A percentile compares a stretch with the other conserved stretches of the same genome.
Conservation (phyloP, 2,888 invertebrate species). For the Perizoma flavofasciatum region DNA sequence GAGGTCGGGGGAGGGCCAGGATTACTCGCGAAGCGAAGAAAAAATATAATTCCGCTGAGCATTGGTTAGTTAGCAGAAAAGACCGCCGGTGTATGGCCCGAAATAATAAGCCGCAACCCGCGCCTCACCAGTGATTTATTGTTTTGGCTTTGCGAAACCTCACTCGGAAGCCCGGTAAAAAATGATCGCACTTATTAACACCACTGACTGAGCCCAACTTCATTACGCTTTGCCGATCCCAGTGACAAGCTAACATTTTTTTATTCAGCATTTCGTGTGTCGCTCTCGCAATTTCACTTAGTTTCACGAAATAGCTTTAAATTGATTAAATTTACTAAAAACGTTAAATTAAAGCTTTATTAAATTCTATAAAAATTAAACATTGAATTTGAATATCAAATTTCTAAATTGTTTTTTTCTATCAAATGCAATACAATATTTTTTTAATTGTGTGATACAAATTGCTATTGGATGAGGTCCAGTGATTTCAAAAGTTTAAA, state of each 20-base stretch:
- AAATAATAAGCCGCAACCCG: conserved; percentile 78
- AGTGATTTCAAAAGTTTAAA: conserved; percentile 58
- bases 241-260: conserved; percentile 50
- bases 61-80: conserved; percentile 72
- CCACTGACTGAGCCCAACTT: conserved; percentile 64
- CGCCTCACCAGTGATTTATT: conserved; percentile 74
- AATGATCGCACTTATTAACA: conserved; percentile 81
- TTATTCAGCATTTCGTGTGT: conserved; percentile 42
- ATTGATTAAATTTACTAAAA: conserved; percentile 12
- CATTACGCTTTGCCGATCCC: conserved; percentile 66
- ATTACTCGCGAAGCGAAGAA: conserved; percentile 53
- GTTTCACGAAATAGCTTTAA: conserved; percentile 16
- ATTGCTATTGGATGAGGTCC: conserved; percentile 31
- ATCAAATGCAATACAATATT: no score
- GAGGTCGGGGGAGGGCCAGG: conserved; percentile 45
- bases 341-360: conserved; percentile 6
- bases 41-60: conserved; percentile 68
- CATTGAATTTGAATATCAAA: conserved; percentile 4
- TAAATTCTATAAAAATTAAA: conserved; percentile 1
- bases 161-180: conserved; percentile 77
- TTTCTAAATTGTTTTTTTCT: conserved; percentile 3
- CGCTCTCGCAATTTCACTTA: conserved; percentile 12
- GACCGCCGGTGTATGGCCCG: conserved; percentile 63
- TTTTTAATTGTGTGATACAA: no score
- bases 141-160: conserved; percentile 78